Percentiles rank a stretch among this genome's conserved stretches.
These are phyloP conservation scores for Silurus glanis DNA, from an alignment of 2,113 vertebrate species.

Conservation along the genomic window DNA sequence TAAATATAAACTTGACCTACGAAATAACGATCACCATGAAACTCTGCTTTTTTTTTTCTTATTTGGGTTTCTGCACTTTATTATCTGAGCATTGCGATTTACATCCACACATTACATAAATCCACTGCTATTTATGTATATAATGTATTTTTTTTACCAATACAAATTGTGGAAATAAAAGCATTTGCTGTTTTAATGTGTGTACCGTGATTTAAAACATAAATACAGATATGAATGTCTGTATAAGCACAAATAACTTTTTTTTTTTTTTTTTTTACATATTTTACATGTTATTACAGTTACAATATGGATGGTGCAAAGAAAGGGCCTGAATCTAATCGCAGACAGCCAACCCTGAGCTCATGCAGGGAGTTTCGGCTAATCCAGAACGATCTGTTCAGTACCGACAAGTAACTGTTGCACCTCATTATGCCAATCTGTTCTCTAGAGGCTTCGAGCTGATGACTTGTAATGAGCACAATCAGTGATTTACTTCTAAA, in stretches of 20 bases:
- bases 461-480: not conserved
- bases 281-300: not conserved
- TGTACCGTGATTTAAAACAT: not conserved
- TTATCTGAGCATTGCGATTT: constrained; percentile 52
- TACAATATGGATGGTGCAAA: not conserved
- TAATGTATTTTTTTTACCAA: constrained; percentile 60
- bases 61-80: constrained; percentile 73
- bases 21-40: not conserved
- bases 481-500: not conserved
- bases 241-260: no score
- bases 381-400: not conserved
- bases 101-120: constrained; percentile 8
- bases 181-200: not conserved
- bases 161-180: constrained; percentile 44
- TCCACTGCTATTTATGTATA: constrained; percentile 67
- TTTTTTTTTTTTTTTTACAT: no score
- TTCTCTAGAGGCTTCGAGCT: not conserved
- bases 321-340: not conserved
- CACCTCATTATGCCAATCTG: not conserved
- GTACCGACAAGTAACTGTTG: not conserved
- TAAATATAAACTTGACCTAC: not conserved
- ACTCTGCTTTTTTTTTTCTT: not conserved
- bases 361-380: not conserved
- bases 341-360: not conserved
- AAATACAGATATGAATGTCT: not conserved